Evolutionary conservation across 2,113 vertebrate species (phyloP), one percentile per base, ranked within the genome.

Genomic region (Cranoglanis bouderius): DNA sequence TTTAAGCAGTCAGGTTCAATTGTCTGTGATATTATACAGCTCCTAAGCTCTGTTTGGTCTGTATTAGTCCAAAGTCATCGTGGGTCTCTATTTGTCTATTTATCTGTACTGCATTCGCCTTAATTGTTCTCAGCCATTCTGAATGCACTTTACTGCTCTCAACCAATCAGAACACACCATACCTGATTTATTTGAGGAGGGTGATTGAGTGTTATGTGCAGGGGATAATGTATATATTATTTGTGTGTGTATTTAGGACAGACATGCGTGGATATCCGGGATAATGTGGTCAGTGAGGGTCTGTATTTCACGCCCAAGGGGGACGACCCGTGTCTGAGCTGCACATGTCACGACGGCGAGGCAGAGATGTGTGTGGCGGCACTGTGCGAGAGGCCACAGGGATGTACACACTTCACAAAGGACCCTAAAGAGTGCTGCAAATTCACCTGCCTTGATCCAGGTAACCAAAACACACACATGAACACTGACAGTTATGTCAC

Each of bases 351-450:
- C 1, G 96, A 98, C 0, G 98, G 99, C 0, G 99, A 99, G 89
- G 97, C 98, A 0, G 99, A 99, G 95, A 99, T 99, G 98, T 99
- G 99, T 0, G 98, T 99, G 88, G 99, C 99, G 0, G 99, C 99
- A 0, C 91, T 99, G 89, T 99, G 99, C 0, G 98, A 99, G 91
- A 95, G 98, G 63, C 99, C 99, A 0, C 98, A 99, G 93, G 97
- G 97, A 6, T 99, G 99, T 87, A 97, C 97, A 93, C 97, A 99
- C 90, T 99, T 98, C 82, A 97, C 96, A 26, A 99, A 98, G 91
- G 99, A 99, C 90, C 98, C 99, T 4, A 98, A 97, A 92, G 98
- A 99, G 92, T 99, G 98, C 96, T 99, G 98, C 97, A 99, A 98
- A 91, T 99, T 99, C 90, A 98, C 97, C 40, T 99, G 98, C 74